Evolutionary conservation across 2,113 vertebrate species (phyloP), one percentile per base, ranked within the genome.

Genomic region (Hydropotes inermis): DNA sequence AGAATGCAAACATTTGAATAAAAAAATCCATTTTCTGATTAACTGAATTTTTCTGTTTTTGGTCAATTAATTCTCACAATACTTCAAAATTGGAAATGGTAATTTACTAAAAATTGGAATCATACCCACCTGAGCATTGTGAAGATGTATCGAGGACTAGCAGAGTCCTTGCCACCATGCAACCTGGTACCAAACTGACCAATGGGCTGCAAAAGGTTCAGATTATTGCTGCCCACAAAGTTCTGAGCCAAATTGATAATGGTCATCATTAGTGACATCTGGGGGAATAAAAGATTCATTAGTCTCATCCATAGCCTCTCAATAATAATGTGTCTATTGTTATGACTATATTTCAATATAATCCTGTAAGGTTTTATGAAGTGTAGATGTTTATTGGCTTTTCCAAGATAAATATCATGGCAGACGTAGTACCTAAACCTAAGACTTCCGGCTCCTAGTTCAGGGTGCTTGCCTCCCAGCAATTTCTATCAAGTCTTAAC

Each of bases 61-160:
- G 5, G 52, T 52, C 50, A 87, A 54, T 27, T 81, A 86, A 89
- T n/a, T 86, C 55, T 94, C 43, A 85, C 5, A 82, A 25, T 79
- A 89, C 10, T 96, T 97, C 67, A 88, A 94, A 89, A 82, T 9
- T 92, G 33, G 25, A 83, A 85, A 79, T 61, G 60, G 19, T 55
- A 93, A 55, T 57, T 67, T 52, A 87, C n/a, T 50, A 76, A 67
- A 94, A 94, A 86, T 45, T 21, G 15, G 95, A 98, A 78, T 85
- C 17, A 45, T 36, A 97, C 98, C 97, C 60, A 99, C 99, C 99
- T 99, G 95, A 99, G 99, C 99, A 99, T 99, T 88, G 99, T 99
- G 97, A 99, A 99, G 98, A 99, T 99, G 98, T 99, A 99, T 99
- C 99, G 99, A 99, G 99, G 99, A 97, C 99, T 99, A 98, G 99